A percentile compares a stretch with the other conserved stretches of the same genome.
Conservation (phyloP, 1,140 invertebrate species). For the Campoletis sonorensis region DNA sequence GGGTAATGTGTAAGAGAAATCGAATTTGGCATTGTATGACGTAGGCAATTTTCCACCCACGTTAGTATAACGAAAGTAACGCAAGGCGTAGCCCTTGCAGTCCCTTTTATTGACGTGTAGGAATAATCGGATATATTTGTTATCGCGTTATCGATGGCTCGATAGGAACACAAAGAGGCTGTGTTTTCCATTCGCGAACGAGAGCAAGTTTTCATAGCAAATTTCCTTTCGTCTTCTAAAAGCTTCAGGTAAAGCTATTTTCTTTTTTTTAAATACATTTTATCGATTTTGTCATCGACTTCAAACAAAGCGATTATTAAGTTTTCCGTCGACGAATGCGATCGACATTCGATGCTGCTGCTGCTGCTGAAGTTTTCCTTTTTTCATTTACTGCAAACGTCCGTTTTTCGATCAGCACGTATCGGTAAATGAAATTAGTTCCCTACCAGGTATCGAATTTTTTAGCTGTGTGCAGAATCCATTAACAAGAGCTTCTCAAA, state of each 20-base stretch:
- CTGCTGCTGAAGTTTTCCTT: no score
- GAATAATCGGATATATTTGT: neutral
- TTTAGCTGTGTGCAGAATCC: neutral
- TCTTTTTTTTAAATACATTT: no score
- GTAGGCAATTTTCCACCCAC: neutral
- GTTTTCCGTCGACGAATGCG: no score
- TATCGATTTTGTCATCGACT: no score
- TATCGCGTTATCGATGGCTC: neutral
- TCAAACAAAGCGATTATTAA: no score
- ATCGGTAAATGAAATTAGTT: neutral
- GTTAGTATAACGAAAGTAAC: neutral
- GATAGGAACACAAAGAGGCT: neutral
- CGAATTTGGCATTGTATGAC: constrained; percentile 3
- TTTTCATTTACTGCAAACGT: no score
- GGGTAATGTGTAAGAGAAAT: neutral
- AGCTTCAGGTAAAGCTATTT: no score
- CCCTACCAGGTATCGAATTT: neutral
- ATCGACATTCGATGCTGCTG: no score
- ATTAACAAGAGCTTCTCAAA: neutral
- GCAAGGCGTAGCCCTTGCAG: neutral
- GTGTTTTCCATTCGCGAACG: no score
- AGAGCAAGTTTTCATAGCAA: no score
- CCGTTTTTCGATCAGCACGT: no score
- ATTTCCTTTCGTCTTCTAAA: no score
- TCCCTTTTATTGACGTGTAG: neutral